Percentiles rank a stretch among this genome's conserved stretches.
Evolutionary conservation across 1,140 invertebrate genomes (phyloP).

Genomic region (Bombus confusus): DNA sequence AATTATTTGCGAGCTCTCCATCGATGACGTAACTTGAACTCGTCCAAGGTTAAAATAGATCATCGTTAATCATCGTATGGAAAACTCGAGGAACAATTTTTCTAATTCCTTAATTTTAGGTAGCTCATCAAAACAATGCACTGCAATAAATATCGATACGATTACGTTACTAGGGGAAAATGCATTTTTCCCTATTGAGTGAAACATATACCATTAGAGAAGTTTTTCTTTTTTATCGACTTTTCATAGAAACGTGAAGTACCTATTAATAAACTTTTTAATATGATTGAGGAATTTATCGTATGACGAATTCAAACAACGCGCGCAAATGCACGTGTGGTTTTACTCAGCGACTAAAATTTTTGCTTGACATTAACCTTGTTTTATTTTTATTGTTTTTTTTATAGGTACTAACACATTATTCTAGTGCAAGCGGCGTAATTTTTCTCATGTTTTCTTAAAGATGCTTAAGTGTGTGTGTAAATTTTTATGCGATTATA

Average conservation of each 20-base stretch:
- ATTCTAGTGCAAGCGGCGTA: too few species aligned
- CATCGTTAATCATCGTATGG: neutral
- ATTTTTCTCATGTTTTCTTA: neutral
- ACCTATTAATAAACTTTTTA: neutral
- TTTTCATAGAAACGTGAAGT: neutral
- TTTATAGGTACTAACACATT: neutral
- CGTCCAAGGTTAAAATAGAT: neutral
- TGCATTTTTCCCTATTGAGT: neutral
- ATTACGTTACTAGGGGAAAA: neutral
- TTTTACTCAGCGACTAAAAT: neutral
- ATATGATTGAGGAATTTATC: neutral
- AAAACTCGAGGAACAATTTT: neutral
- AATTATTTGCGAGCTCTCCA: conserved; percentile 16
- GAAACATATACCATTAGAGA: too few species aligned
- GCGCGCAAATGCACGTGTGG: neutral
- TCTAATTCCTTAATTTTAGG: neutral
- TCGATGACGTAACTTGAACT: conserved; percentile 19
- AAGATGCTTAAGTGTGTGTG: too few species aligned
- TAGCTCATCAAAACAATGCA: neutral
- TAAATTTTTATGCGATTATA: neutral
- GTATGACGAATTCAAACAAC: neutral
- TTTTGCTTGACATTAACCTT: neutral
- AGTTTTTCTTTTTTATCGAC: neutral
- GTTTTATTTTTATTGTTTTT: neutral
- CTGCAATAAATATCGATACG: neutral